These are phyloP conservation scores for Mirounga angustirostris DNA, from an alignment of 2,113 vertebrate species.

Conservation along the genomic window DNA sequence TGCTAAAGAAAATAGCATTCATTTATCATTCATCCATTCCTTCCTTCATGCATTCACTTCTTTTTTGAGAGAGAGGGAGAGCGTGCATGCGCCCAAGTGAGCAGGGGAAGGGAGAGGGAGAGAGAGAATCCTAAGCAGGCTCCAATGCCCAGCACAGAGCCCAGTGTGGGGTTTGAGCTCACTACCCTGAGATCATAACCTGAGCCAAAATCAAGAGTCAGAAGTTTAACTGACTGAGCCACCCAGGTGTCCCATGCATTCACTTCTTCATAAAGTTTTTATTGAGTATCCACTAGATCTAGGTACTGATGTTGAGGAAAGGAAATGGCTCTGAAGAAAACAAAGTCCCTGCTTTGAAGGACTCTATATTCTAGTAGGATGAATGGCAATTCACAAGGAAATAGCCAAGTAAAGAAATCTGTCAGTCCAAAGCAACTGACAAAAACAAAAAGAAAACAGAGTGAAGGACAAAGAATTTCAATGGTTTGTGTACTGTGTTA, in stretches of 20 bases:
- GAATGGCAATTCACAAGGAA: not conserved
- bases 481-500: not conserved
- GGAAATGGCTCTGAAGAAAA: not conserved
- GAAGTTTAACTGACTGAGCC: not conserved
- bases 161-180: not conserved
- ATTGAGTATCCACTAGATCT: not conserved
- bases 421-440: not conserved
- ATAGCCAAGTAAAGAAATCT: not conserved
- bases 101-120: not conserved
- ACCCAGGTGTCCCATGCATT: not conserved
- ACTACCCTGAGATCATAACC: not conserved
- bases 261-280: not conserved
- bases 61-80: not conserved
- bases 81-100: not conserved
- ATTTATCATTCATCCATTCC: not conserved
- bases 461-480: not conserved
- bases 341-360: not conserved
- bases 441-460: not conserved
- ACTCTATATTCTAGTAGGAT: not conserved
- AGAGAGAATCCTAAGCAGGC: not conserved
- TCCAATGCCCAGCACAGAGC: not conserved
- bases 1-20: not conserved
- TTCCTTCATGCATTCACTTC: not conserved
- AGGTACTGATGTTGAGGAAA: not conserved
- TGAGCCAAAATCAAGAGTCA: not conserved